Conservation (phyloP, 2,797 vertebrate genomes). For the Sylvilagus floridanus region DNA sequence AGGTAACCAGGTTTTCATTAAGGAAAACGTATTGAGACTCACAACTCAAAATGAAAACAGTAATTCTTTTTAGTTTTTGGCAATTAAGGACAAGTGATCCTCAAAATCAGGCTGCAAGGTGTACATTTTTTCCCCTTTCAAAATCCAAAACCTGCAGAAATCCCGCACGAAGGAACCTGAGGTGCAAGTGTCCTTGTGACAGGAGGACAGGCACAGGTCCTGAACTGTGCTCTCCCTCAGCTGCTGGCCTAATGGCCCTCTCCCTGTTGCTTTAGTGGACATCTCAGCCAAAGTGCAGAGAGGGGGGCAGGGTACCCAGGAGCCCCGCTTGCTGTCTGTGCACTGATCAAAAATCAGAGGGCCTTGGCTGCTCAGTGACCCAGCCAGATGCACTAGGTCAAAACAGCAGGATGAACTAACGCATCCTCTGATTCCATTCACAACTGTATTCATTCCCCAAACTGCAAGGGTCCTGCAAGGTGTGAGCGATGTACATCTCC, state of each 20-base stretch:
- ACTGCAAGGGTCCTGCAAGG: too few relatives aligned
- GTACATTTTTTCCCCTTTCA: neutral
- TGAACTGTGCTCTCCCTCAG: neutral
- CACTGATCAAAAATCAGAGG: neutral
- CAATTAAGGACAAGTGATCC: neutral
- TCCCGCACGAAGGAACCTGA: neutral
- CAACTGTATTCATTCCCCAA: too few relatives aligned
- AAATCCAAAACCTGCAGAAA: neutral
- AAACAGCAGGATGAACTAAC: neutral
- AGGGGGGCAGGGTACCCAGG: too few relatives aligned
- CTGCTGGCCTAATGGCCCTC: neutral
- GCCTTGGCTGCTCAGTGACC: neutral
- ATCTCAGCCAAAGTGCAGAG: accelerated
- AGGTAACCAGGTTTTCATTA: neutral
- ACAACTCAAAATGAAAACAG: conserved; percentile 14
- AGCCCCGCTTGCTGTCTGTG: neutral
- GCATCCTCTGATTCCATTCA: neutral
- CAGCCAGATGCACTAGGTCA: neutral
- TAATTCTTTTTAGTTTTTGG: neutral
- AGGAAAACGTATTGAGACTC: neutral
- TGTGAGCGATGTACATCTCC: neutral
- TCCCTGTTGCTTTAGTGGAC: neutral
- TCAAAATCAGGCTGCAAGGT: neutral
- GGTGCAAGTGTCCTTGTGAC: neutral
- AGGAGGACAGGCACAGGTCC: neutral